Conservation (phyloP, 2,797 vertebrate genomes). For the Emys orbicularis region DNA sequence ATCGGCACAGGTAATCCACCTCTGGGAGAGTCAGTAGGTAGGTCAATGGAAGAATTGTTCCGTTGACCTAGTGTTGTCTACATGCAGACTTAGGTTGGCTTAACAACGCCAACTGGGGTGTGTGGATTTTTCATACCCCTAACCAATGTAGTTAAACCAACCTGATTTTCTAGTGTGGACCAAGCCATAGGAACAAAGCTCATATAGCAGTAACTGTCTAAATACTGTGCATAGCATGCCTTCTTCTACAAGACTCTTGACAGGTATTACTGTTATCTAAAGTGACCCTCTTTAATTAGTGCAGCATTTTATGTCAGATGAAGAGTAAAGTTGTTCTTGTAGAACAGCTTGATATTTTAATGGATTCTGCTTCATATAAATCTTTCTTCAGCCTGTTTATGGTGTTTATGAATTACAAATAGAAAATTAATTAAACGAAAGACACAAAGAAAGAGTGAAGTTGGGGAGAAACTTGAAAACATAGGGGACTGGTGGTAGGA, state of each 20-base stretch:
- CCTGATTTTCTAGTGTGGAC: not conserved
- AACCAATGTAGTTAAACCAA: no score
- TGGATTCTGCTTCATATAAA: not conserved
- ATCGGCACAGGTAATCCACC: no score
- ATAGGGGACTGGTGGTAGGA: not conserved
- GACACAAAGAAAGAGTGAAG: not conserved
- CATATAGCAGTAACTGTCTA: not conserved
- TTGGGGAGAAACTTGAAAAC: not conserved
- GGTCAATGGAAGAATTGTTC: no score
- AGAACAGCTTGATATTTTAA: slow-evolving; percentile 2
- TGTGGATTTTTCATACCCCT: no score
- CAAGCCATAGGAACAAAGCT: not conserved
- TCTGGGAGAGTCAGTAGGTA: no score
- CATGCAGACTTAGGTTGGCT: no score
- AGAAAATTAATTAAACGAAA: not conserved
- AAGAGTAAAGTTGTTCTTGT: slow-evolving; percentile 9
- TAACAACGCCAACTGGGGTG: no score
- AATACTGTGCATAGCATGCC: fast-evolving
- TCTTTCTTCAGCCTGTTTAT: not conserved
- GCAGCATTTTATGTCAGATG: not conserved
- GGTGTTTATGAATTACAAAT: not conserved
- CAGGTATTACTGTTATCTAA: not conserved
- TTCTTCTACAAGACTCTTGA: not conserved
- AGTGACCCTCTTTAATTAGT: not conserved
- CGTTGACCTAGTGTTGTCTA: no score